Base-by-base conservation (phyloP, 2,888 invertebrate genomes). In the Cerastis rubricosa region DNA sequence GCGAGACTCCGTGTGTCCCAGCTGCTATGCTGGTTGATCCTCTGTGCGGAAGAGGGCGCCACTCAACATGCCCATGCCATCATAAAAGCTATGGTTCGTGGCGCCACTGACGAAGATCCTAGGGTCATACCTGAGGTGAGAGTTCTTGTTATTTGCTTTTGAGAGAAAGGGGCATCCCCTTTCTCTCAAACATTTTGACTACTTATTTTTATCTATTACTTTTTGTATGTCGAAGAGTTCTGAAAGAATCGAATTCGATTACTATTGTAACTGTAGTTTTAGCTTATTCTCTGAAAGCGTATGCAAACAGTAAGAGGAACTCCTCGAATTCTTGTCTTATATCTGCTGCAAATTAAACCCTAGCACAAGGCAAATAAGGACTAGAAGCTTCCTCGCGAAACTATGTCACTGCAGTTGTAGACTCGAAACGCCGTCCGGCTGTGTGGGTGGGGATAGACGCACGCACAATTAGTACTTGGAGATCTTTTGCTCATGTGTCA, bases 31-130 rank as follows among this genome's bases (percentile, higher is more conserved):
- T 97, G 98, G 89, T 92, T 99, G 76, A 94, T 98, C 70, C 94
- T 98, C 47, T 98, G 98, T 90, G 97, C 98, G 1, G 99, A 99
- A 92, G 97, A 97, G 69, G 97, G 98, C 70, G 95, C 98, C 71
- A 98, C 98, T 0, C 98, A 98, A 90, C 97, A 98, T 97, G 83
- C 97, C 94, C 78, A 97, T 97, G 66, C 97, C 97, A 97, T 98
- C 94, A 93, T 97, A 83, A 86, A 95, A 89, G 90, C 94, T 74
- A 88, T 96, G 90, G 93, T 93, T 72, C 96, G 97, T 57, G 98
- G 98, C 0, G 97, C 97, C 45, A 94, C 95, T 25, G 98, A 98
- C 91, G 97, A 98, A 67, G 98, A 98, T 87, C 90, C 94, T 14
- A 95, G 97, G 83, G 97, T 98, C 25, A 94, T 97, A n/a, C 92